Conservation (phyloP, 1,140 invertebrate genomes). For the Bombus pyrosoma region DNA sequence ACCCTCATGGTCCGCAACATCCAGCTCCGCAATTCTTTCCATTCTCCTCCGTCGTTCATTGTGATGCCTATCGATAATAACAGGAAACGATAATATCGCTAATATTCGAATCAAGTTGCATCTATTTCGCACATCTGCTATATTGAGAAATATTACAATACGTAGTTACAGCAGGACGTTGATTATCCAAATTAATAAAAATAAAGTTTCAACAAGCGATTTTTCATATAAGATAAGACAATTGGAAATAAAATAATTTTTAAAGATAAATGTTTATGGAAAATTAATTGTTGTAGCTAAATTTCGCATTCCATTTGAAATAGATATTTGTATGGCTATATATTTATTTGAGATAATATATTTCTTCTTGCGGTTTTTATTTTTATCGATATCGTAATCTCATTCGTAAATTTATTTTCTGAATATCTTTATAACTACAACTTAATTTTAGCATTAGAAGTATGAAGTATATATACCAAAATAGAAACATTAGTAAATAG, state of each 20-base stretch:
- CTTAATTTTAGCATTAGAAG: rapidly evolving
- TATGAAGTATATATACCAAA: no score
- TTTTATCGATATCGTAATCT: neutral
- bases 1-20: constrained; percentile 87
- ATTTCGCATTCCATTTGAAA: no score
- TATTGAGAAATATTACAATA: neutral
- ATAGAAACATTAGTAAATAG: no score
- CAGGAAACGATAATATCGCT: neutral
- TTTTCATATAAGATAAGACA: neutral
- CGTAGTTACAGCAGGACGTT: neutral
- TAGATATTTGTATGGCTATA: no score
- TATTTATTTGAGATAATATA: neutral
- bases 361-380: neutral
- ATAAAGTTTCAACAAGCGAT: neutral
- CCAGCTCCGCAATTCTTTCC: constrained; percentile 90
- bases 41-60: constrained; percentile 88
- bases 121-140: neutral
- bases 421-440: no score
- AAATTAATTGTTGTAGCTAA: no score
- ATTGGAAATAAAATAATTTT: neutral
- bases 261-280: neutral
- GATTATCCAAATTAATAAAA: neutral
- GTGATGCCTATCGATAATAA: constrained; percentile 85
- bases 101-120: neutral
- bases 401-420: no score